Conservation (phyloP, 2,113 vertebrate genomes). For the Ariopsis seemanni region DNA sequence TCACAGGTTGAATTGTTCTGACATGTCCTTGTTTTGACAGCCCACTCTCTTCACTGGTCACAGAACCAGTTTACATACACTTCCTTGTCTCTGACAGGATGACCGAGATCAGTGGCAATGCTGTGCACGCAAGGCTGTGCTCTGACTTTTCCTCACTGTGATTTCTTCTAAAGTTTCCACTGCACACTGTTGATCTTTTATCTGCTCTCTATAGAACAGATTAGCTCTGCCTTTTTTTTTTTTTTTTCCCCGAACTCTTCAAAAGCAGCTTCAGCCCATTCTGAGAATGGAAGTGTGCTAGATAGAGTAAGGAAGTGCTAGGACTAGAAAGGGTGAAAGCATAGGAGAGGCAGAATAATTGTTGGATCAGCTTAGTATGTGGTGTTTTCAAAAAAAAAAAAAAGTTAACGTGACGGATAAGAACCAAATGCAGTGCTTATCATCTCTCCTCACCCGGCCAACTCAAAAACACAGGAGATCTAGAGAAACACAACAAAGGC, state of each 20-base stretch:
- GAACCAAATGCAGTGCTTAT: not conserved
- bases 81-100: not conserved
- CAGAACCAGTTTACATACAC: not conserved
- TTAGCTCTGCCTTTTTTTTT: conserved; percentile 7
- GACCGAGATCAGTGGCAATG: not conserved
- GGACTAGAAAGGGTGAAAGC: not conserved
- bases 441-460: not conserved
- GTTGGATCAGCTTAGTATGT: conserved; percentile 10
- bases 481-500: conserved; percentile 18
- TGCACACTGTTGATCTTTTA: conserved; percentile 1
- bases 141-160: conserved; percentile 9
- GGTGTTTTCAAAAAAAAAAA: not conserved
- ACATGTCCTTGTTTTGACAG: conserved; percentile 13
- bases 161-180: conserved; percentile 36
- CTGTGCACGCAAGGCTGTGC: not conserved
- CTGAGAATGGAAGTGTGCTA: conserved; percentile 1
- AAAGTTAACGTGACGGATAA: not conserved
- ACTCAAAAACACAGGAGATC: not conserved
- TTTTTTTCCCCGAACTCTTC: not conserved
- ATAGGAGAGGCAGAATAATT: not conserved
- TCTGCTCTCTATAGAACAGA: conserved; percentile 24
- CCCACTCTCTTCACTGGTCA: not conserved
- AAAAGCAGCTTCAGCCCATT: not conserved
- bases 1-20: not conserved
- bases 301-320: conserved; percentile 17